phyloP scores from a whole-genome alignment of 2,888 invertebrate species.

The Margaritifera margaritifera region DNA sequence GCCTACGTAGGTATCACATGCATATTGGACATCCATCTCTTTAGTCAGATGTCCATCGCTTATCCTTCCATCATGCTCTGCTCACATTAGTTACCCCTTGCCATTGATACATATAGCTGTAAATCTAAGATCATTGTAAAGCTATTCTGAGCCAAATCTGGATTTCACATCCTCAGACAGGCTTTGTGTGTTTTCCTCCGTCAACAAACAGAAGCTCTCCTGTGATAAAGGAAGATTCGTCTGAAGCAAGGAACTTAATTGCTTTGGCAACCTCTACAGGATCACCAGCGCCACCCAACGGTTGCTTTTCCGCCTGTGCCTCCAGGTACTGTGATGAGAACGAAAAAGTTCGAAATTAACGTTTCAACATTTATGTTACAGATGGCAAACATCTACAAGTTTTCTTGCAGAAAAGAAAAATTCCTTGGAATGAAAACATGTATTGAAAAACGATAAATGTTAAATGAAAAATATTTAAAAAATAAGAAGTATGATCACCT shows the following conservation, averaged over 20 bases:
- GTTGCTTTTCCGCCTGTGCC: constrained; percentile 88
- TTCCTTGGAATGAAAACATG: too few relatives aligned
- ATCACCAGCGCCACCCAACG: constrained; percentile 87
- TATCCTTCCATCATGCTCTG: too few relatives aligned
- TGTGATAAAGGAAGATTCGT: constrained; percentile 87
- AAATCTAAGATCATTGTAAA: too few relatives aligned
- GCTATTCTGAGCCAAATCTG: too few relatives aligned
- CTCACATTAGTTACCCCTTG: too few relatives aligned
- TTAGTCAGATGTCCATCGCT: too few relatives aligned
- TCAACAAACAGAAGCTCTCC: constrained; percentile 91
- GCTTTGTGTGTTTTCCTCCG: constrained; percentile 83
- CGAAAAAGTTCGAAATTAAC: too few relatives aligned
- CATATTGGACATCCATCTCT: too few relatives aligned
- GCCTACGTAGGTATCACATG: too few relatives aligned
- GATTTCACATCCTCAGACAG: too few relatives aligned
- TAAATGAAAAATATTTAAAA: background rate
- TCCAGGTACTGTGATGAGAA: constrained; percentile 81
- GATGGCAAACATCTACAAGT: background rate
- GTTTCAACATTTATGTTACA: background rate
- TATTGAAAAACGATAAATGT: background rate
- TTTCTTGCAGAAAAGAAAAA: too few relatives aligned
- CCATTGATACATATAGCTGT: too few relatives aligned
- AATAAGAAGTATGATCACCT: background rate
- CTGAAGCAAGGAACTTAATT: constrained; percentile 91
- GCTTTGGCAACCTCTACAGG: constrained; percentile 89